Evolutionary conservation across 2,113 vertebrate species (phyloP).

Genomic region (Rousettus leschenaultii): DNA sequence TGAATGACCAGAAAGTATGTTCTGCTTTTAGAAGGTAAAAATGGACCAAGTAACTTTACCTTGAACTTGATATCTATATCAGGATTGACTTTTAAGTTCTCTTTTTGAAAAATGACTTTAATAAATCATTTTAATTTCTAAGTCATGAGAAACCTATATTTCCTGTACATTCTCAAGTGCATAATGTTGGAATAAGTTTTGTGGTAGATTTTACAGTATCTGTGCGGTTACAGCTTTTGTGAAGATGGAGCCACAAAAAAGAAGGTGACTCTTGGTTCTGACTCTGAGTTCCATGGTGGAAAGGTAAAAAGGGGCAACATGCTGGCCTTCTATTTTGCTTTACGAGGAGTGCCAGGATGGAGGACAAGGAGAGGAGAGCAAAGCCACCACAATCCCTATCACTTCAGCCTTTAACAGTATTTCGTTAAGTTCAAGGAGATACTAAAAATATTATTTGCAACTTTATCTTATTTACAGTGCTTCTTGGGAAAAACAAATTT

Average conservation of each 20-base stretch:
- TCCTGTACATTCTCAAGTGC: not conserved
- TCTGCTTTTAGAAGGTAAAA: not conserved
- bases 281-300: not conserved
- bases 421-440: not conserved
- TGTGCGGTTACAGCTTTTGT: not conserved
- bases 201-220: not conserved
- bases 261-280: not conserved
- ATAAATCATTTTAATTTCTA: not conserved
- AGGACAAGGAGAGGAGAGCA: not conserved
- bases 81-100: not conserved
- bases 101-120: not conserved
- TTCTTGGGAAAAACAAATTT: not conserved
- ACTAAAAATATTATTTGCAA: not conserved
- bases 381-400: not conserved
- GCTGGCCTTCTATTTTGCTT: not conserved
- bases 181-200: not conserved
- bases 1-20: not conserved
- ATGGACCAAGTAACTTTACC: not conserved
- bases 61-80: not conserved
- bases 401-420: not conserved
- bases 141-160: not conserved
- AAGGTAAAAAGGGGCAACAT: not conserved
- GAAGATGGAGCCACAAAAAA: not conserved
- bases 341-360: not conserved
- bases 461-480: not conserved